These are phyloP conservation scores for Lycophotia porphyrea DNA, from an alignment of 2,888 invertebrate species.

Conservation along the genomic window DNA sequence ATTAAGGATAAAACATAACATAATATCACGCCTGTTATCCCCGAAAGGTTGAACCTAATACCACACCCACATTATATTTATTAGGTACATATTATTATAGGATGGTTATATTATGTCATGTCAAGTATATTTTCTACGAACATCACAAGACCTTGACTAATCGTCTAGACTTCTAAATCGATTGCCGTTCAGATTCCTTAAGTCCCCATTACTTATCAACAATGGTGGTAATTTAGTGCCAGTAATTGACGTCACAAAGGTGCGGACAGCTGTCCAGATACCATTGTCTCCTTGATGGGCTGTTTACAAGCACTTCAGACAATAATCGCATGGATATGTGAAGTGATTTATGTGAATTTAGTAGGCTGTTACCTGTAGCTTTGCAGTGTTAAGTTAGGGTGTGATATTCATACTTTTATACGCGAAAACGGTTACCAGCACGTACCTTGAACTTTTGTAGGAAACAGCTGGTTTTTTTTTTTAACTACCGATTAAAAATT, in stretches of 20 bases:
- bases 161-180: conserved; percentile 22
- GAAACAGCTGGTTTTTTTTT: too few species aligned
- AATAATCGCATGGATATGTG: not conserved
- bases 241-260: conserved; percentile 54
- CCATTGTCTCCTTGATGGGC: conserved; percentile 49
- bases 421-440: too few species aligned
- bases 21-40: too few species aligned
- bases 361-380: not conserved
- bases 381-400: not conserved
- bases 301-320: conserved; percentile 35
- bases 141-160: not conserved
- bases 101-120: too few species aligned
- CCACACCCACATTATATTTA: too few species aligned
- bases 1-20: too few species aligned
- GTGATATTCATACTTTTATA: not conserved
- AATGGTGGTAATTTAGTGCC: conserved; percentile 46
- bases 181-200: conserved; percentile 17
- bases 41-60: too few species aligned
- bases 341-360: conserved; percentile 1
- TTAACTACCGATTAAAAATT: too few species aligned
- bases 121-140: not conserved
- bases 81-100: too few species aligned
- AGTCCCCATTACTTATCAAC: conserved; percentile 47
- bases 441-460: too few species aligned
- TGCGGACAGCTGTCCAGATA: conserved; percentile 42